Evolutionary conservation across 2,888 invertebrate species (phyloP), one percentile per base, ranked within the genome.

Genomic region (Meteorus cinctellus): DNA sequence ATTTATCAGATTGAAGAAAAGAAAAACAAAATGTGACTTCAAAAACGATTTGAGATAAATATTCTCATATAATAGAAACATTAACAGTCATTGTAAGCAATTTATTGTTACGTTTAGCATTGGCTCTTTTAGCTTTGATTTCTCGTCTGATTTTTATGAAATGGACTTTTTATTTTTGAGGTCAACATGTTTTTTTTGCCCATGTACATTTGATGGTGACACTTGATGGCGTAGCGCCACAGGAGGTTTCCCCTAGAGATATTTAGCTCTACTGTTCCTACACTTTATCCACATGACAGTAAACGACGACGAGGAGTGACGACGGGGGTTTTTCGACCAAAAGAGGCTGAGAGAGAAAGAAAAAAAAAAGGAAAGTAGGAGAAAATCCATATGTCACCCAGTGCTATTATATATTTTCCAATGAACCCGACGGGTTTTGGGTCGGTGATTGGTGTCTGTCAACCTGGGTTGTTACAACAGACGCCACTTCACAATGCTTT

Each of bases 141-240:
- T 41, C 8, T 12, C 4, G 55, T 55, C n/a, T n/a, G 8, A 6
- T 19, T 19, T 19, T 8, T 55, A n/a, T 55, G 55, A 55, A 55
- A 55, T 55, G 55, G 55, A 55, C 19, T 48, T 48, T 48, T 48
- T 48, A 48, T 48, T 55, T 55, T 55, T 55, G n/a, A 19, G 55
- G 55, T 55, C 24, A 55, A 55, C 0, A 12, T 41, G 4, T 41
- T 41, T 41, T 55, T n/a, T 55, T 55, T 55, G 24, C 5, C n/a
- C n/a, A 10, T 2, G 19, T 55, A 55, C 55, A 55, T 55, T 55
- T 55, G 19, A 55, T 55, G 55, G 55, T 55, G 55, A 19, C 55
- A 55, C 55, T 55, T 55, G 55, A 55, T 55, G 55, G 55, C 55
- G n/a, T 55, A 55, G 55, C 55, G 55, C 55, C 19, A 19, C 55